Evolutionary conservation across 1,140 invertebrate species (phyloP), one percentile per base, ranked within the genome.

Genomic region (Atta texana): DNA sequence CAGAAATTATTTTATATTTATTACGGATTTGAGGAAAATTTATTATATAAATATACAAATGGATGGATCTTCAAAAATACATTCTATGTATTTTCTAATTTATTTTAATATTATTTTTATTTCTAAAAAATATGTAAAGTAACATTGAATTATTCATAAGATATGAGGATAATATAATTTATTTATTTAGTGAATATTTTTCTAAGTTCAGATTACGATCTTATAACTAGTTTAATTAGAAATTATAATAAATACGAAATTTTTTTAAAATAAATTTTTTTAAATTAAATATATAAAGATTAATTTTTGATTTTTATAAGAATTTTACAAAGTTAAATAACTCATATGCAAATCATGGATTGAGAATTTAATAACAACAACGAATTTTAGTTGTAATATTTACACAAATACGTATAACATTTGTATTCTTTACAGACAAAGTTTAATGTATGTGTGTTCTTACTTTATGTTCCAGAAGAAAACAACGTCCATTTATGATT

Each of bases 401-500:
- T 78, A 31, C 1, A 66, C 21, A 78, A 63, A 66, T 49, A 21
- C 14, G 4, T 44, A 10, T 66, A 51, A 14, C 1, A 53, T 34
- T 44, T 31, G 31, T 16, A 39, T 71, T 21, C 16, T 39, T 39
- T 34, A 53, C 34, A 21, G 14, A 59, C 21, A 34, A 55, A 31
- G 14, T 59, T 49, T 59, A 61, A 39, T 24, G 28, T 57, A n/a
- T 16, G 18, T 10, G 5, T 59, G 24, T 49, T 44, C 31, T 28
- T 16, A 28, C 44, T 82, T 72, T 82, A 59, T 82, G 66, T 72
- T 72, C 5, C 34, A 82, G 68, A 39, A 71, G n/a, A 69, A 16
- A 39, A 24, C 28, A 4, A n/a, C 28, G 14, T 69, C 3, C 49
- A 53, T 34, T 49, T 34, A 80, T 53, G 31, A 72, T 34, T 18